Percentiles rank a stretch among this genome's conserved stretches.
Evolutionary conservation across 2,888 invertebrate species (phyloP).

Genomic region (Amblyjoppa proteus): DNA sequence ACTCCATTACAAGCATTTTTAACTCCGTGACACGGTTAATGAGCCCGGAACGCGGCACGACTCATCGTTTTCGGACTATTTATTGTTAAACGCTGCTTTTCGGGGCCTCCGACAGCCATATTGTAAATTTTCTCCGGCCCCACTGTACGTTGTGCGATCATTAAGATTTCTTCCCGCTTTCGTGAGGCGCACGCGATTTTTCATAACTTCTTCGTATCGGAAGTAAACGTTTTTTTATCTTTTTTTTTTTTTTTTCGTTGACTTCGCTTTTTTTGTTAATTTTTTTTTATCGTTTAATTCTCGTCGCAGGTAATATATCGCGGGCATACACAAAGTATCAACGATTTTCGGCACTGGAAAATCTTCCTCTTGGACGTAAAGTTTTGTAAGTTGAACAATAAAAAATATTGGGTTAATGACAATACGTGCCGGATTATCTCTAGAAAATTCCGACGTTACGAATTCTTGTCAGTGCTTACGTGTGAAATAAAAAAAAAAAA

Average conservation of each 20-base stretch:
- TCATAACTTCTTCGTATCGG: conserved; percentile 27
- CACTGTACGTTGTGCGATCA: conserved; percentile 52
- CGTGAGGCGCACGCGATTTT: conserved; percentile 14
- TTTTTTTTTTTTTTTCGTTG: conserved; percentile 4
- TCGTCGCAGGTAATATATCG: conserved; percentile 33
- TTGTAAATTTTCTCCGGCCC: conserved; percentile 74
- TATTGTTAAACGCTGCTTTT: conserved; percentile 75
- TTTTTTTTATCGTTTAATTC: conserved; percentile 3
- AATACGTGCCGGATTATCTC: neutral
- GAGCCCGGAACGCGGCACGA: conserved; percentile 59
- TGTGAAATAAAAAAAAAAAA: neutral
- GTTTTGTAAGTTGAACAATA: neutral
- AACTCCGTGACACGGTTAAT: conserved; percentile 41
- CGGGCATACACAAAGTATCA: neutral
- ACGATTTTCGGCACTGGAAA: neutral
- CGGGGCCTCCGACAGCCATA: conserved; percentile 77
- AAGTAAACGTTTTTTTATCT: conserved; percentile 9
- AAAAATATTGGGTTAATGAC: neutral
- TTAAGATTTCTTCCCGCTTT: conserved; percentile 54
- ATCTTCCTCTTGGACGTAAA: neutral
- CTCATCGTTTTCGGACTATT: conserved; percentile 66
- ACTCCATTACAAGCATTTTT: conserved; percentile 3
- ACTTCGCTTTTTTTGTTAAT: conserved; percentile 3
- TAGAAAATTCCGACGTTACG: neutral
- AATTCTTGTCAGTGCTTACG: too few species aligned